Evolutionary conservation across 1,140 invertebrate genomes (phyloP).

Genomic region (Tetraneura akinire): DNA sequence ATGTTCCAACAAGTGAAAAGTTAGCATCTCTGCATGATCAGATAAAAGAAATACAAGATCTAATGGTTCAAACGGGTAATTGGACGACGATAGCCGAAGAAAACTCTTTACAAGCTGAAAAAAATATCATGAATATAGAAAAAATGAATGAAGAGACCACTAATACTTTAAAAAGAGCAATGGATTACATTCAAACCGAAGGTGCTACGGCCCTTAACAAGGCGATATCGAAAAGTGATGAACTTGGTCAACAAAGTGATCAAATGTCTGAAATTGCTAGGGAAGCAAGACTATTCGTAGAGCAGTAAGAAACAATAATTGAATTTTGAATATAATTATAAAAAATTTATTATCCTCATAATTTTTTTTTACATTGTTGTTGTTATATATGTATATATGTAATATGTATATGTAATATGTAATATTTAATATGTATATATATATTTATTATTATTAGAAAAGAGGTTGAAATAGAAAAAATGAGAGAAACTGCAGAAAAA

Average conservation of each 20-base stretch:
- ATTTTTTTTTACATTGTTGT: neutral
- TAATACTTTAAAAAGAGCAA: constrained; percentile 64
- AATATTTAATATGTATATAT: too few relatives aligned
- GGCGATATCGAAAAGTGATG: constrained; percentile 78
- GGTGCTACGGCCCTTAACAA: constrained; percentile 75
- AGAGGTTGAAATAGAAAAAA: constrained; percentile 74
- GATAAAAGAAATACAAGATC: constrained; percentile 68
- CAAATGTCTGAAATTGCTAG: constrained; percentile 89
- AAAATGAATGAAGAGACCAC: constrained; percentile 61
- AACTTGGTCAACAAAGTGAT: constrained; percentile 86
- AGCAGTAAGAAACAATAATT: constrained; percentile 63
- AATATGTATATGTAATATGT: too few relatives aligned
- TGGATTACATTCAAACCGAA: constrained; percentile 77
- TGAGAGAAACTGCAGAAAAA: constrained; percentile 74
- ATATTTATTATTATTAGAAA: constrained; percentile 61
- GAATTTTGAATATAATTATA: neutral
- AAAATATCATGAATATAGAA: constrained; percentile 74
- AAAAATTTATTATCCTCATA: neutral
- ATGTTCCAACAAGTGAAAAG: constrained; percentile 22
- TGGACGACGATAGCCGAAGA: constrained; percentile 66
- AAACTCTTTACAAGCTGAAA: constrained; percentile 66
- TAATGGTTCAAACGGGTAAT: constrained; percentile 66
- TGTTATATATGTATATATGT: too few relatives aligned
- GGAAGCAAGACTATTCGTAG: constrained; percentile 77
- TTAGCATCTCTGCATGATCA: constrained; percentile 60